These are phyloP conservation scores for Sipha flava DNA, from an alignment of 1,140 invertebrate species.

Conservation along the genomic window DNA sequence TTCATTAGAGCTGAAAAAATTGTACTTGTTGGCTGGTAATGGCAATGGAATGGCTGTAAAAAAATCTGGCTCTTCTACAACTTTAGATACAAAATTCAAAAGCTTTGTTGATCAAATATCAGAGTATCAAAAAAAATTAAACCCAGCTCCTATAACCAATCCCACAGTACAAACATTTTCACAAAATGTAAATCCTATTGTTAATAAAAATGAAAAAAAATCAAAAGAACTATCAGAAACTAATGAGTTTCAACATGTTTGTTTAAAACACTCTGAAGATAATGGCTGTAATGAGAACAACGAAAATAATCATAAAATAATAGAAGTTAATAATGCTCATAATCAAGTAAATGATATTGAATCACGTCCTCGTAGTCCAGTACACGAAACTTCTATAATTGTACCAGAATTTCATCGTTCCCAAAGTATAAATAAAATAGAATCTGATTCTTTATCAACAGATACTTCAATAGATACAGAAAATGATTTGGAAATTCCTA, in stretches of 20 bases:
- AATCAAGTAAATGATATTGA: constrained; percentile 42
- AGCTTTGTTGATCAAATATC: constrained; percentile 75
- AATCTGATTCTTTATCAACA: constrained; percentile 32
- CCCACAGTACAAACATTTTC: constrained; percentile 66
- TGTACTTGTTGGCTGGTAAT: constrained; percentile 64
- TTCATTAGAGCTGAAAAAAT: constrained; percentile 73
- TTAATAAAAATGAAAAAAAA: constrained; percentile 33
- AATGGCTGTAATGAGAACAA: constrained; percentile 41
- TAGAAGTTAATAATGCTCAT: constrained; percentile 15
- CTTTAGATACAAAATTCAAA: constrained; percentile 71
- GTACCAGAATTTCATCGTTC: constrained; percentile 51
- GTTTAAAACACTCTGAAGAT: constrained; percentile 47
- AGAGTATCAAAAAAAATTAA: constrained; percentile 76
- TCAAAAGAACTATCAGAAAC: constrained; percentile 37
- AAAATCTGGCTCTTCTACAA: constrained; percentile 75
- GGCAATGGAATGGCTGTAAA: constrained; percentile 55
- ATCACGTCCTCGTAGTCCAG: constrained; percentile 49
- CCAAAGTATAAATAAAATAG: constrained; percentile 29
- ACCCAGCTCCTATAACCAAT: constrained; percentile 66
- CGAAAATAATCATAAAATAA: constrained; percentile 34
- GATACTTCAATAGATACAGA: constrained; percentile 40
- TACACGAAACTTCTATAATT: constrained; percentile 54
- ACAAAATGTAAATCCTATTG: constrained; percentile 44
- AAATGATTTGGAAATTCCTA: constrained; percentile 39
- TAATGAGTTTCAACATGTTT: constrained; percentile 40